Conservation (phyloP, 1,140 invertebrate species). For the Ectropis grisescens region DNA sequence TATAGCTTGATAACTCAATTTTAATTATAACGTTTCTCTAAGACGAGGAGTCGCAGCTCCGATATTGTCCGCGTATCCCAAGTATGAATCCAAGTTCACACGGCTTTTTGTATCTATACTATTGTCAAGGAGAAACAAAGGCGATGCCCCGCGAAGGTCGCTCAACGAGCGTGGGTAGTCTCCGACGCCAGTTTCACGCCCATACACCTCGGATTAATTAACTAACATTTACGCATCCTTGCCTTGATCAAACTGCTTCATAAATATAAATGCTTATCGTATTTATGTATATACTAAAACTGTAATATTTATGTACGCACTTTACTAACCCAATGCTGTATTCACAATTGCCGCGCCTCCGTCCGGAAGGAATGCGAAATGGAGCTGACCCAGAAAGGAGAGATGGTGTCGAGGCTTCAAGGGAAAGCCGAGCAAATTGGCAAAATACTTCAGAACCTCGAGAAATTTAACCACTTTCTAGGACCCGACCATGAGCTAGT, state of each 20-base stretch:
- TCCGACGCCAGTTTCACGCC: constrained; percentile 17
- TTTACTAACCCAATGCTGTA: constrained; percentile 19
- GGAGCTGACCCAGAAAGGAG: constrained; percentile 91
- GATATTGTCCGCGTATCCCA: no score
- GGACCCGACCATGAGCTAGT: constrained; percentile 72
- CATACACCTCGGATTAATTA: constrained; percentile 10
- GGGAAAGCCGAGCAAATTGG: constrained; percentile 92
- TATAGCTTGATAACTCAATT: no score
- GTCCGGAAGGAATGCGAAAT: constrained; percentile 88
- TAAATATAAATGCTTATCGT: constrained; percentile 2
- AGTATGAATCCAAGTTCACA: no score
- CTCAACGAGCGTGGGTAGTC: constrained; percentile 24
- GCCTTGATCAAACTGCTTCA: constrained; percentile 2
- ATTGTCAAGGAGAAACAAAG: constrained; percentile 13
- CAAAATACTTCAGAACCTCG: constrained; percentile 89
- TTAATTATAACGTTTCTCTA: no score
- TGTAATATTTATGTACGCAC: no score
- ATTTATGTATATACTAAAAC: constrained; percentile 1
- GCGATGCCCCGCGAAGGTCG: constrained; percentile 23
- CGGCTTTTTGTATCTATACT: no score
- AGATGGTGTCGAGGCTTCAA: constrained; percentile 91
- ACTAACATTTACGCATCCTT: constrained; percentile 8
- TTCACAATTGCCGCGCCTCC: constrained; percentile 59
- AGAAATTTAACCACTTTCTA: constrained; percentile 84
- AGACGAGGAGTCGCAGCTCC: no score